Evolutionary conservation across 2,888 invertebrate genomes (phyloP), one percentile per base, ranked within the genome.

Genomic region (Tanypteryx hageni): DNA sequence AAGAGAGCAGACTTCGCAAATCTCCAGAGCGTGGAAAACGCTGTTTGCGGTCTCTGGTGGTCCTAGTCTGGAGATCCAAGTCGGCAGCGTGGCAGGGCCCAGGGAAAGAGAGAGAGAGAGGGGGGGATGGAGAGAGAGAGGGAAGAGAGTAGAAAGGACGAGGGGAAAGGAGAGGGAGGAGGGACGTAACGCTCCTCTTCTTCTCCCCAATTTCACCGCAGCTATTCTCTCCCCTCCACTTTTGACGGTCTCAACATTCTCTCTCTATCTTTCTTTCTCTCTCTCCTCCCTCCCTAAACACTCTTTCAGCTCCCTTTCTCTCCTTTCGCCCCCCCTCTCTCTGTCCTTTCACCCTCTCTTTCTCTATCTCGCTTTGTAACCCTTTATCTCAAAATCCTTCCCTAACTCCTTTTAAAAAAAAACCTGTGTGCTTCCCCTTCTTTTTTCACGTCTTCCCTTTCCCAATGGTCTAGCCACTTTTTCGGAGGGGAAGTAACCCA

Each of bases 41-140:
- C 64, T 89, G 89, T 89, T 89, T 89, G 89, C 89, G 89, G 89
- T 89, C 64, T 89, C 86, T 61, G 59, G 59, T 64, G 86, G 86
- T 86, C 86, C 61, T 64, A 31, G 64, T 64, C 89, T 89, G 89
- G 64, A 64, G 61, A 89, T 64, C 89, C 89, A 89, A 76, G 76
- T 76, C 89, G 16, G 44, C 22, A 22, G 56, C n/a, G 56, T 18
- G 8, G 27, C 83, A 31, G 82, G 16, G 82, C 44, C 31, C 31
- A 11, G 18, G 14, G 56, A 57, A n/a, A 18, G 3, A 18, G 83
- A 9, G 82, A 4, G 27, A 82, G 82, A 27, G 31, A 56, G 56
- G 44, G 13, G 82, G 18, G 14, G 56, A 57, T 18, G 9, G 3
- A 18, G 83, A 9, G 82, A 4, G 27, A 82, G 82, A 27, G 31